Evolutionary conservation across 2,113 vertebrate genomes (phyloP).

Genomic region (Pongo abelii): DNA sequence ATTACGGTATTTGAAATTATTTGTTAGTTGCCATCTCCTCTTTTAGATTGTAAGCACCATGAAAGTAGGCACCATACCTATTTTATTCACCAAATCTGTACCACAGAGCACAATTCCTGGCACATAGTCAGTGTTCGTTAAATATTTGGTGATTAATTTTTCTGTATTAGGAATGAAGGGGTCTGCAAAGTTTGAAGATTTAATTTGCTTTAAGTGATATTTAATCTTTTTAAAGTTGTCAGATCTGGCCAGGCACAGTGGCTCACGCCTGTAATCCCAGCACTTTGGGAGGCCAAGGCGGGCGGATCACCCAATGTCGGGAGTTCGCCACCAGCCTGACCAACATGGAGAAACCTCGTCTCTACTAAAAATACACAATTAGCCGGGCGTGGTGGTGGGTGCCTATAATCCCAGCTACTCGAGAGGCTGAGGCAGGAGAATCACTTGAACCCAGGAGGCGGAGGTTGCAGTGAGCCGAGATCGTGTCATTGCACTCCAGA

Average conservation of each 20-base stretch:
- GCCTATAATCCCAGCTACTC: too few relatives aligned
- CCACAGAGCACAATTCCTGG: background rate
- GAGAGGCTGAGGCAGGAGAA: too few relatives aligned
- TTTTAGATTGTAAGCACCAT: background rate
- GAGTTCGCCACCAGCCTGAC: too few relatives aligned
- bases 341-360: too few relatives aligned
- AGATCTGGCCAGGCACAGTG: background rate
- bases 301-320: too few relatives aligned
- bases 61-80: background rate
- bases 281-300: too few relatives aligned
- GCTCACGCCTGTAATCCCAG: too few relatives aligned
- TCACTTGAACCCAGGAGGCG: too few relatives aligned
- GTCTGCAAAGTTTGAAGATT: background rate
- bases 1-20: background rate
- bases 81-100: background rate
- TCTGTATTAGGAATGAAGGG: background rate
- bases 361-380: too few relatives aligned
- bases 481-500: too few relatives aligned
- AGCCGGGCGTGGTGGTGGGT: too few relatives aligned
- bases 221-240: conserved; percentile 20
- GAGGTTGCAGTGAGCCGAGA: too few relatives aligned
- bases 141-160: background rate
- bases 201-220: background rate
- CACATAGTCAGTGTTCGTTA: background rate
- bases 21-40: background rate